These are phyloP conservation scores for Machaerirhynchus nigripectus DNA, from an alignment of 2,113 vertebrate species.

Conservation along the genomic window DNA sequence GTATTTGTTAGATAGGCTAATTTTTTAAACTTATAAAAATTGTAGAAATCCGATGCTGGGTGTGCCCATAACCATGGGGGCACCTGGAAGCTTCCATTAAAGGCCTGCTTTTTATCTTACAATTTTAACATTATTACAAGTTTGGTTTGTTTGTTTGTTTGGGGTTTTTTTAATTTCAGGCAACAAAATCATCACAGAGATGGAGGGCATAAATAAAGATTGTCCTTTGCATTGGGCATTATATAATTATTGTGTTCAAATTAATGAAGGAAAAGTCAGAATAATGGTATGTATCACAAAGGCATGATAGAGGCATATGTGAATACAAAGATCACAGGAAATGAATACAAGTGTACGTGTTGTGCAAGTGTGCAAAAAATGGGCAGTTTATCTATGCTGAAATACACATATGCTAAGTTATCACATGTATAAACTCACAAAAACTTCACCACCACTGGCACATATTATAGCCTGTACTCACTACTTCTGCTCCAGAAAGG, in stretches of 20 bases:
- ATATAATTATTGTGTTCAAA: background rate
- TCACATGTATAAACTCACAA: background rate
- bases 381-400: background rate
- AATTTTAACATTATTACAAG: background rate
- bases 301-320: background rate
- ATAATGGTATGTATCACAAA: background rate
- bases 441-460: background rate
- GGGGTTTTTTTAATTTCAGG: background rate
- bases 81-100: background rate
- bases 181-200: background rate
- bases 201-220: background rate
- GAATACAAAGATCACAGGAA: background rate
- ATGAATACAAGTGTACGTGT: background rate
- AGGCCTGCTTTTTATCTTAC: background rate
- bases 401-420: background rate
- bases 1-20: background rate
- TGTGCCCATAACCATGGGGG: background rate
- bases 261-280: background rate
- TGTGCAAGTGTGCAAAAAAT: background rate
- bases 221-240: background rate
- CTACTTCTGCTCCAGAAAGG: background rate
- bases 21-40: background rate
- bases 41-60: fast-evolving
- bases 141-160: no score
- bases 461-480: background rate